Evolutionary conservation across 1,140 invertebrate genomes (phyloP).

Genomic region (Ladona fulva): DNA sequence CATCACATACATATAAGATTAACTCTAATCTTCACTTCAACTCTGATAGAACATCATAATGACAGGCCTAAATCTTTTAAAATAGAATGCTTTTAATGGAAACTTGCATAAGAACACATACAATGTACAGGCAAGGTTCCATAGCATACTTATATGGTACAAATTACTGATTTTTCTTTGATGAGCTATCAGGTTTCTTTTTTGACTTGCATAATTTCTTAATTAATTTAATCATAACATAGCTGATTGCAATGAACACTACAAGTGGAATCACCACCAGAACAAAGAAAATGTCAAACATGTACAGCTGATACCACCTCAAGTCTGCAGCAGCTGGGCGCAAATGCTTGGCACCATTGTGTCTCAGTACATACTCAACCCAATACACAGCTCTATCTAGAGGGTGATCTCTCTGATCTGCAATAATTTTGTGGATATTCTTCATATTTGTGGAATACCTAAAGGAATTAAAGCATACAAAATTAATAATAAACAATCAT

Average conservation of each 20-base stretch:
- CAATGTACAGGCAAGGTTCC: no score
- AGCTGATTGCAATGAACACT: not conserved
- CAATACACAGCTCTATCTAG: conserved; percentile 45
- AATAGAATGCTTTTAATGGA: no score
- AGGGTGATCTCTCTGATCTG: conserved; percentile 38
- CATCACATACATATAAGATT: no score
- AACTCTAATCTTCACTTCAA: no score
- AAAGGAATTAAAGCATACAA: no score
- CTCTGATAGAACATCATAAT: no score
- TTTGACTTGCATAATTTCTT: not conserved
- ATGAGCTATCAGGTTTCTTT: not conserved
- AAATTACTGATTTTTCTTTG: not conserved
- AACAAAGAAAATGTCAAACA: conserved; percentile 24
- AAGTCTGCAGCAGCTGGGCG: conserved; percentile 26
- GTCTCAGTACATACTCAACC: conserved; percentile 43
- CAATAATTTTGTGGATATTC: not conserved
- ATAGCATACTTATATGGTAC: no score
- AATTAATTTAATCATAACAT: not conserved
- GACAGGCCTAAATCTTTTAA: no score
- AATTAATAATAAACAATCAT: no score
- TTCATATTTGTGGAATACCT: not conserved
- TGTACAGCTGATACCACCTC: conserved; percentile 25
- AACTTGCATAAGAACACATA: no score
- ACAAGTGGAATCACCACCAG: not conserved
- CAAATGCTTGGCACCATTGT: conserved; percentile 34